Evolutionary conservation across 2,888 invertebrate species (phyloP).

Genomic region (Fragum whitleyi): DNA sequence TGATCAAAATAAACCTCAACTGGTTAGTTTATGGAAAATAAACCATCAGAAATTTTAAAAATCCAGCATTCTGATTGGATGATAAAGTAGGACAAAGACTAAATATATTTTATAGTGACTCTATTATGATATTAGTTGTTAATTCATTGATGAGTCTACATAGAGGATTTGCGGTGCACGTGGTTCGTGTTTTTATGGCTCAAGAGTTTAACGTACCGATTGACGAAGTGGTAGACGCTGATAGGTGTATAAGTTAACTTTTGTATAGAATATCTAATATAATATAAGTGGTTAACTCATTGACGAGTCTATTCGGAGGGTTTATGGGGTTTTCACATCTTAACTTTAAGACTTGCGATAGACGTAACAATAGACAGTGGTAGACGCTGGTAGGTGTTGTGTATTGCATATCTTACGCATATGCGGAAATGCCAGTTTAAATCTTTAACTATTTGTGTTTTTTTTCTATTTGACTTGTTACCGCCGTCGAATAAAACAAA

Average conservation of each 20-base stretch:
- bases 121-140: constrained; percentile 43
- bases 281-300: neutral
- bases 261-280: no score
- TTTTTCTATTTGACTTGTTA: no score
- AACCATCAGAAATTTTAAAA: no score
- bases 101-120: constrained; percentile 53
- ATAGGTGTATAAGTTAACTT: no score
- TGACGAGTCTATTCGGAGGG: neutral
- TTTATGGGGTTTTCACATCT: neutral
- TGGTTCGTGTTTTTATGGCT: constrained; percentile 39
- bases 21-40: no score
- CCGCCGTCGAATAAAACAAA: no score
- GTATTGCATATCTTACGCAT: no score
- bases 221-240: constrained; percentile 30
- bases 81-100: no score
- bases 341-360: neutral
- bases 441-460: no score
- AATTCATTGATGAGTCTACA: constrained; percentile 57
- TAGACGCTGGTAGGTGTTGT: neutral
- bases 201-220: constrained; percentile 23
- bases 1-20: no score
- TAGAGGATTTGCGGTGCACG: constrained; percentile 39
- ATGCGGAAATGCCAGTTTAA: no score
- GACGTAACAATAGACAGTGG: neutral
- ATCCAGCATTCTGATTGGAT: no score